A percentile compares a stretch with the other conserved stretches of the same genome.
phyloP scores from a whole-genome alignment of 92 coral and sea anemone species.

The Epizoanthus rinbou region DNA sequence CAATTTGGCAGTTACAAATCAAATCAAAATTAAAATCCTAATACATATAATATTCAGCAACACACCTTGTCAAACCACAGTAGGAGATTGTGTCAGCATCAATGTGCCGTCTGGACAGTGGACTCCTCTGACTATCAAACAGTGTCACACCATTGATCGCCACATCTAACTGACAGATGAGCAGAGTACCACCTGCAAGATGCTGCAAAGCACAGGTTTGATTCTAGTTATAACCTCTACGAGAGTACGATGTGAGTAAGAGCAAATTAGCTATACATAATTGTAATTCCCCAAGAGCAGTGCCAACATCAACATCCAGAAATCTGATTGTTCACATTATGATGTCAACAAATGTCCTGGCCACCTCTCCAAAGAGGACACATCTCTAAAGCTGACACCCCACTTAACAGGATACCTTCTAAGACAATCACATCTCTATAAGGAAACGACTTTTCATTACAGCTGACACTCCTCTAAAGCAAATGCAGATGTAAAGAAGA shows the following conservation, averaged over 20 bases:
- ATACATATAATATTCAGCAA: no score
- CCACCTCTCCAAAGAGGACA: no score
- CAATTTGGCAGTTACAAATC: background rate
- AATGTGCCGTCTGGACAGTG: constrained; percentile 76
- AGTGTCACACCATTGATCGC: constrained; percentile 88
- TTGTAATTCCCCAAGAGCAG: background rate
- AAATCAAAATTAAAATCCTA: background rate
- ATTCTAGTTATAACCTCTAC: no score
- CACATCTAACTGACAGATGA: constrained; percentile 88
- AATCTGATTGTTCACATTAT: no score
- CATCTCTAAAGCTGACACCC: no score
- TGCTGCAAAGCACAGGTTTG: constrained; percentile 52
- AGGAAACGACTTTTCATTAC: no score
- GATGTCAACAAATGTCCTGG: no score
- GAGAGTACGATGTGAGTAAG: background rate
- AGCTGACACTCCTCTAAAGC: no score
- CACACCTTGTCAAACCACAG: constrained; percentile 96
- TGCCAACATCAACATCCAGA: no score
- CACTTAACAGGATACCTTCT: no score
- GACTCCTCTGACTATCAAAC: constrained; percentile 93
- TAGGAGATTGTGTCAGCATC: constrained; percentile 93
- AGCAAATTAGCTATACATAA: background rate
- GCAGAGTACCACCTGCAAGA: constrained; percentile 89
- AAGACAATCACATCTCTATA: no score
- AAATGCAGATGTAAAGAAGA: no score